Evolutionary conservation across 2,888 invertebrate genomes (phyloP).

Genomic region (Pecten maximus): DNA sequence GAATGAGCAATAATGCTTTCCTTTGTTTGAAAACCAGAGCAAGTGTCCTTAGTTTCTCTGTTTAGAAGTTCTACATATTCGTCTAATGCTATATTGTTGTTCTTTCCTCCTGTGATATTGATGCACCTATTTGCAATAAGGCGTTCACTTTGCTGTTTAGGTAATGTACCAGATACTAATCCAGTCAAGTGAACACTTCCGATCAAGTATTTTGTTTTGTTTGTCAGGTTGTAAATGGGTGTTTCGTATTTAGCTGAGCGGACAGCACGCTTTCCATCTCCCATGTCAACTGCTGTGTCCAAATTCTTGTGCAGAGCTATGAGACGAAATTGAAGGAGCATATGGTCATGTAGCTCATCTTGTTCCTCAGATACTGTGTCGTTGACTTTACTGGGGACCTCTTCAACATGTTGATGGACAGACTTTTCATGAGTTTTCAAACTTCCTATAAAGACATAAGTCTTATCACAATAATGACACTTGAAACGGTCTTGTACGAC

Average conservation of each 20-base stretch:
- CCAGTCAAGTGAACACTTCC: constrained; percentile 49
- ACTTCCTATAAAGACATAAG: constrained; percentile 43
- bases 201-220: constrained; percentile 55
- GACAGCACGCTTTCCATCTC: too few species aligned
- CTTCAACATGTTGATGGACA: constrained; percentile 3
- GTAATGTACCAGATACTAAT: constrained; percentile 43
- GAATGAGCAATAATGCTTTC: constrained; percentile 51
- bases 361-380: not conserved
- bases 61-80: constrained; percentile 54
- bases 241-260: too few species aligned
- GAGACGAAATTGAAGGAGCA: constrained; percentile 44
- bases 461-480: constrained; percentile 49
- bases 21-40: constrained; percentile 48
- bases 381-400: not conserved
- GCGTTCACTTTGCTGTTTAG: too few species aligned
- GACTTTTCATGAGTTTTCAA: constrained; percentile 44
- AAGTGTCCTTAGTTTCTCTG: constrained; percentile 50
- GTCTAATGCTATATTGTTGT: constrained; percentile 48
- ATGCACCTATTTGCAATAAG: too few species aligned
- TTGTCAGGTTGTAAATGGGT: too few species aligned
- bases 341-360: constrained; percentile 43
- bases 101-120: too few species aligned
- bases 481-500: constrained; percentile 39
- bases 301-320: constrained; percentile 46
- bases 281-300: too few species aligned